Evolutionary conservation across 1,140 invertebrate genomes (phyloP), one percentile per base, ranked within the genome.

Genomic region (Choristoneura fumiferana): DNA sequence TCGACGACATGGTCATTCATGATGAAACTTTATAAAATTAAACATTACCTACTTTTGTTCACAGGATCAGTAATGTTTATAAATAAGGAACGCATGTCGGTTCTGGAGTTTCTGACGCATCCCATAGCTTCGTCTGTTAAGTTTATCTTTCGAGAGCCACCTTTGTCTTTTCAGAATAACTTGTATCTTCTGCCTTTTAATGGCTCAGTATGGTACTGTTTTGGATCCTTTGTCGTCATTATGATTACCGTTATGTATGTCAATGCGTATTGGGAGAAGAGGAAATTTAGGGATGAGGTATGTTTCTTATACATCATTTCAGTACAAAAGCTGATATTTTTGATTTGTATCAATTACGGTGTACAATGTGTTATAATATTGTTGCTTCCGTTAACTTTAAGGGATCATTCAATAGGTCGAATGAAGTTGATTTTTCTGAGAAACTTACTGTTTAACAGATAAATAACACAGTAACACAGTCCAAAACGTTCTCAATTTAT

Each of bases 101-200:
- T 92, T 1, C 73, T 93, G 6, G 89, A 93, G 56, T 93, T 92
- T 58, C 71, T 93, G 4, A 85, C 89, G n/a, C 83, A 91, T 58
- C 90, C 92, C 8, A 89, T 91, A 1, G 83, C 84, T 1, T 90
- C 90, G 0, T 67, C 88, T 17, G 83, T 89, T 0, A 90, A 85
- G 59, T 93, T 94, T 72, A 87, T 94, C 14, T 93, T 94, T 67
- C 84, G 91, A 4, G 87, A 91, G 67, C 93, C 92, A 12, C 90
- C 92, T 57, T 72, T 94, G 10, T 93, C 92, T 0, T 93, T 91
- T 53, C 87, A 93, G 10, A 90, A 89, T 29, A 93, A 94, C 68
- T 89, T 94, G 34, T 94, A 92, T 64, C 74, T 88, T 3, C 67
- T 94, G 33, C 92, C 93, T 0, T 94, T 94, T 63, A 84, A 91